A percentile compares a stretch with the other conserved stretches of the same genome.
These are phyloP conservation scores for Microctonus hyperodae DNA, from an alignment of 2,888 invertebrate genomes.

Conservation along the genomic window DNA sequence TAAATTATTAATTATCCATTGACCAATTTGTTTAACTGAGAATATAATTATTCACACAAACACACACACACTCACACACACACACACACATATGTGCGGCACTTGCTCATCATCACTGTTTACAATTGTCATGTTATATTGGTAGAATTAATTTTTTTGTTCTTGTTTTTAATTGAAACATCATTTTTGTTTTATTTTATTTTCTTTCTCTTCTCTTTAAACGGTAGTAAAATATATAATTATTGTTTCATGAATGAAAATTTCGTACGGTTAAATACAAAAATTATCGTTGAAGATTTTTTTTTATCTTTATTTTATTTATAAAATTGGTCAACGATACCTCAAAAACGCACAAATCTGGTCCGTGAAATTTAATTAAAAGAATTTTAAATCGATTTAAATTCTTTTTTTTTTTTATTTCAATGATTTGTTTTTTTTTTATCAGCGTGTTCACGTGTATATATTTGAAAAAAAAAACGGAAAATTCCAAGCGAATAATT, in stretches of 20 bases:
- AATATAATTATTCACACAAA: slow-evolving; percentile 17
- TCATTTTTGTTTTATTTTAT: slow-evolving; percentile 44
- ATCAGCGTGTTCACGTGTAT: slow-evolving; percentile 3
- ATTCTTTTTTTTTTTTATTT: slow-evolving; percentile 30
- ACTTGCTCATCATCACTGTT: slow-evolving; percentile 21
- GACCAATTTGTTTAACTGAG: slow-evolving; percentile 18
- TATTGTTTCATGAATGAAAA: slow-evolving; percentile 46
- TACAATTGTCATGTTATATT: slow-evolving; percentile 22
- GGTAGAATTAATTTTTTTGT: slow-evolving; percentile 12
- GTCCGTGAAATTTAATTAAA: too few relatives aligned
- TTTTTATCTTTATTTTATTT: slow-evolving; percentile 39
- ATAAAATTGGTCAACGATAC: slow-evolving; percentile 22
- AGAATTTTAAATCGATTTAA: slow-evolving; percentile 11
- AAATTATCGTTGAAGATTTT: slow-evolving; percentile 10
- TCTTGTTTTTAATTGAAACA: too few relatives aligned
- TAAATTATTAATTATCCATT: slow-evolving; percentile 25
- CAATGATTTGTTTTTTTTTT: slow-evolving; percentile 22
- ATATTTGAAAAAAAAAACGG: neutral
- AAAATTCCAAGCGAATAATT: slow-evolving; percentile 10
- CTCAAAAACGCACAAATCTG: too few relatives aligned
- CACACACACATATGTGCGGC: too few relatives aligned
- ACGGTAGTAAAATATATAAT: slow-evolving; percentile 60
- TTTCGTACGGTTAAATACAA: neutral
- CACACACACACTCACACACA: neutral
- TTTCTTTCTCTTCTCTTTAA: too few relatives aligned